Percentiles rank a stretch among this genome's conserved stretches.
phyloP scores from a whole-genome alignment of 2,113 vertebrate species.

The Emydocephalus ijimae region DNA sequence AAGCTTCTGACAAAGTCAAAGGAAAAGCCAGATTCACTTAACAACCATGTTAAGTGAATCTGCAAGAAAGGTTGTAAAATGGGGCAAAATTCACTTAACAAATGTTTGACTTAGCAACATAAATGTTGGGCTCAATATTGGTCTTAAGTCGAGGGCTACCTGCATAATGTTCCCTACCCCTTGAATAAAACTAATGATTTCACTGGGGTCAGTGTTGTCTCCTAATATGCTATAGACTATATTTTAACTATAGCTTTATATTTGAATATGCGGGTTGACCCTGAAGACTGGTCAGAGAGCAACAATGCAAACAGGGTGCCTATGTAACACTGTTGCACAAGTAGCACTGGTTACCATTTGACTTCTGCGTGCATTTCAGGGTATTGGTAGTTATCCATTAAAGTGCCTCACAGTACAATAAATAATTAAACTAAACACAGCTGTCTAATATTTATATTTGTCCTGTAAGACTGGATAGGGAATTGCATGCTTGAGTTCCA shows the following conservation, averaged over 20 bases:
- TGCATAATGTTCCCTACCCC: background rate
- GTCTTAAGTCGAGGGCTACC: background rate
- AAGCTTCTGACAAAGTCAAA: background rate
- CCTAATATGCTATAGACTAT: background rate
- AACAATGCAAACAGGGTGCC: background rate
- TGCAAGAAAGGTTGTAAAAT: no score
- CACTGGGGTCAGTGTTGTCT: background rate
- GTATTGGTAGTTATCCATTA: background rate
- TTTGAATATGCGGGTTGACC: background rate
- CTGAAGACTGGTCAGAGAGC: background rate
- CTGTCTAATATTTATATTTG: background rate
- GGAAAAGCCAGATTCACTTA: background rate
- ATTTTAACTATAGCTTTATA: background rate
- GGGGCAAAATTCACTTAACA: no score
- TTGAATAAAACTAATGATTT: background rate
- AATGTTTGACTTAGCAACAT: no score
- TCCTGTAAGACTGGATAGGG: background rate
- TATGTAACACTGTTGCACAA: background rate
- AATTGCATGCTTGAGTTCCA: background rate
- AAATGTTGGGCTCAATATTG: background rate
- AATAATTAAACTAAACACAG: background rate
- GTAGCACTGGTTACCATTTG: background rate
- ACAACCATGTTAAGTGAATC: background rate
- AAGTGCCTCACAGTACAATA: background rate
- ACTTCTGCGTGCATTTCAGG: background rate